Base-by-base conservation (phyloP, 2,888 invertebrate species). In the Cerceris rybyensis region DNA sequence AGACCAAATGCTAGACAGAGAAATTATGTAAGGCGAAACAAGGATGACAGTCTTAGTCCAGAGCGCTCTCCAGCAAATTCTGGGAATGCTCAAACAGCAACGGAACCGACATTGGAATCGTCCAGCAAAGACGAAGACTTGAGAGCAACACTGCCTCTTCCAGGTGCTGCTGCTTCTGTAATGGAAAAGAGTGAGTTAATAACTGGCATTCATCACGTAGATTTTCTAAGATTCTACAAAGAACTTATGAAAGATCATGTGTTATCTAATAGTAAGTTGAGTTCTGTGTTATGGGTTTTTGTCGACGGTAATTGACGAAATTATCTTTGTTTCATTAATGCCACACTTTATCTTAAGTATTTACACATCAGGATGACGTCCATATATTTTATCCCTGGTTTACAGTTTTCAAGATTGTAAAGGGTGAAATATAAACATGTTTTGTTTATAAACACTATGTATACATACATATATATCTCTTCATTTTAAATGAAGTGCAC, bases 11-110 rank as follows among this genome's bases (percentile, higher is more conserved):
- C 91, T 61, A 91, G 92, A 82, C 90, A 94, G 87, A 93, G 95
- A 70, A 94, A 94, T 90, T 96, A 96, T 93, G 94, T 95, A 90
- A 93, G 95, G 71, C 93, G 96, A 71, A 95, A 95, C 91, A 93
- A 94, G 81, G 94, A 94, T 80, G 93, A 93, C 84, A 94, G 94
- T 41, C 93, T 93, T 87, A 95, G 94, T 91, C 95, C 94, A 43
- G 94, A 94, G 84, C 91, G 84, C 39, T 86, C 83, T 64, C 80
- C 85, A 67, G 74, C 77, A 70, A 81, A 76, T 72, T 71, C 86
- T 78, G 80, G 82, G 52, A 86, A 77, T 75, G 76, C 78, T 83
- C 70, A 81, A 70, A 64, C 74, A 64, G 81, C 86, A 67, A 64
- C 74, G 42, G 84, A 87, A 50, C 79, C 79, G 42, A 82, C 90